These are phyloP conservation scores for Apogon hyalosoma DNA, from an alignment of 2,797 vertebrate genomes.

Conservation along the genomic window DNA sequence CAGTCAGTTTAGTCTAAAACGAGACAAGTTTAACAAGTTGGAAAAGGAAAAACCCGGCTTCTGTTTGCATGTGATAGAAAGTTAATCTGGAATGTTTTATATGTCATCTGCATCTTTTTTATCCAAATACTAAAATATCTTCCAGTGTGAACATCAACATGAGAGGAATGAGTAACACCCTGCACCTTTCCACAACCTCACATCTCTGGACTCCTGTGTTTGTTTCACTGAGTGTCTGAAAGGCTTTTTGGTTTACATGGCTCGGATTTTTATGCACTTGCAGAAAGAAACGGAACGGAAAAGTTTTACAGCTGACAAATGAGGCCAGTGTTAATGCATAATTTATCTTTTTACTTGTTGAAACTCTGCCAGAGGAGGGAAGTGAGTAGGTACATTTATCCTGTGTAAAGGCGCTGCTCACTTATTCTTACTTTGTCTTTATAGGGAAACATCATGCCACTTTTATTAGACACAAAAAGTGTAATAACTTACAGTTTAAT, in stretches of 20 bases:
- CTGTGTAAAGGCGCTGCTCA: background rate
- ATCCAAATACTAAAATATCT: background rate
- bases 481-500: too few relatives aligned
- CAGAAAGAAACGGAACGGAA: slow-evolving; percentile 15
- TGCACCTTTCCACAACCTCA: slow-evolving; percentile 34
- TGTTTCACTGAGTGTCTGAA: slow-evolving; percentile 43
- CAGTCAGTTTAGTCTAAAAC: background rate
- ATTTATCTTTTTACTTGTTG: slow-evolving; percentile 10
- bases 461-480: too few relatives aligned
- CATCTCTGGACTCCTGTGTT: slow-evolving; percentile 45
- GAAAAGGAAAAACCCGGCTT: too few relatives aligned
- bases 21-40: too few relatives aligned
- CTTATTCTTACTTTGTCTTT: background rate
- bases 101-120: background rate
- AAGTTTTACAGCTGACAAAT: slow-evolving; percentile 13
- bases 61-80: too few relatives aligned
- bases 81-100: too few relatives aligned
- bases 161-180: slow-evolving; percentile 35
- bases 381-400: background rate
- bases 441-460: too few relatives aligned
- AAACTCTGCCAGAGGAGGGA: background rate
- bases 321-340: slow-evolving; percentile 4
- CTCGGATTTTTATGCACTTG: slow-evolving; percentile 18
- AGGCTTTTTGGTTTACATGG: slow-evolving; percentile 27
- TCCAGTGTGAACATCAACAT: slow-evolving; percentile 36